Percentiles rank a stretch among this genome's conserved stretches.
phyloP scores from a whole-genome alignment of 2,888 invertebrate species.

The Eupithecia subfuscata region DNA sequence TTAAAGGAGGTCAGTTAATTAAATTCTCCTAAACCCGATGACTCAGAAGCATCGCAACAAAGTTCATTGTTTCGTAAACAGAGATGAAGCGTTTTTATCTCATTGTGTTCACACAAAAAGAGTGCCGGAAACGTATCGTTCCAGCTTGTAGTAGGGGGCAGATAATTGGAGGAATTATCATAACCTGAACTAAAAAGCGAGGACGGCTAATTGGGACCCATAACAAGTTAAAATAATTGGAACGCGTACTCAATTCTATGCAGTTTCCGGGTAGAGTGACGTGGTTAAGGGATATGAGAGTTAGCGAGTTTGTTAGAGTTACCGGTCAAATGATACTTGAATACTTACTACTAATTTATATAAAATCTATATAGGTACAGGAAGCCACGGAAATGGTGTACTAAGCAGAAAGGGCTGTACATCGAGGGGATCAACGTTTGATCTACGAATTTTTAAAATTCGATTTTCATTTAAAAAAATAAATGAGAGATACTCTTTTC shows the following conservation, averaged over 20 bases:
- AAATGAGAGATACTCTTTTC: too few species aligned
- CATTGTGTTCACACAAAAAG: conserved; percentile 33
- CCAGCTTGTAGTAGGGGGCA: conserved; percentile 38
- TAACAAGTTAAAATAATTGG: conserved; percentile 37
- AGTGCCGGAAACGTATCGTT: conserved; percentile 34
- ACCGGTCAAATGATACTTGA: too few species aligned
- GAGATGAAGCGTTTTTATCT: conserved; percentile 33
- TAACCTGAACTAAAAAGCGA: conserved; percentile 36
- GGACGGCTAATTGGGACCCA: conserved; percentile 40
- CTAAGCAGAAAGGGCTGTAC: too few species aligned
- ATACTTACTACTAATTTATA: too few species aligned
- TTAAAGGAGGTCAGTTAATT: background rate
- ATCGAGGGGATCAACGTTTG: too few species aligned
- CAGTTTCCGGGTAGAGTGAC: conserved; percentile 3
- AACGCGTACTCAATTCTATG: conserved; percentile 23
- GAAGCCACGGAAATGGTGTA: too few species aligned
- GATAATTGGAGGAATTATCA: conserved; percentile 40
- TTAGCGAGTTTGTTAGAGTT: background rate
- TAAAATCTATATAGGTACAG: too few species aligned
- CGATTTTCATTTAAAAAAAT: too few species aligned
- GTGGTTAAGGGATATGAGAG: background rate
- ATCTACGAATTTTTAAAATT: too few species aligned
- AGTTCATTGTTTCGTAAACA: conserved; percentile 38
- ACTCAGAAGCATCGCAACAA: conserved; percentile 27
- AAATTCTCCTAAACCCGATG: conserved; percentile 11